A percentile compares a stretch with the other conserved stretches of the same genome.
Evolutionary conservation across 2,888 invertebrate genomes (phyloP).

Genomic region (Agriopis leucophaearia): DNA sequence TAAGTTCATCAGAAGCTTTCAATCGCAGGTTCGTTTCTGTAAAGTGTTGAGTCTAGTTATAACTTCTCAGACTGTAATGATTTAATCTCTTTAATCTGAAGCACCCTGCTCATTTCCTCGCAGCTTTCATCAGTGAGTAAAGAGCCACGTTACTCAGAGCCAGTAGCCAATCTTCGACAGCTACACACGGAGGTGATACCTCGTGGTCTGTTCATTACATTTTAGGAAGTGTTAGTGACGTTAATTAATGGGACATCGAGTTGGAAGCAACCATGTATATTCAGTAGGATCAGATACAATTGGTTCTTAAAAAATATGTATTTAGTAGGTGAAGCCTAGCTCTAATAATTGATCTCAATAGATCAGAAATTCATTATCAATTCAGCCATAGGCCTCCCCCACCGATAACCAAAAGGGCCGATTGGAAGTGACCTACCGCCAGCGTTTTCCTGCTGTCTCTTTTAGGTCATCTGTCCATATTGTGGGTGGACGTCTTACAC

Average conservation of each 20-base stretch:
- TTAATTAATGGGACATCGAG: conserved; percentile 5
- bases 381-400: too few species aligned
- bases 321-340: too few species aligned
- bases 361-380: too few species aligned
- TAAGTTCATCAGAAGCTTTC: too few species aligned
- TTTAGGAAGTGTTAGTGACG: background rate
- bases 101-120: conserved; percentile 3
- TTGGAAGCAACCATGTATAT: conserved; percentile 5
- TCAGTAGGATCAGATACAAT: background rate
- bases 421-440: too few species aligned
- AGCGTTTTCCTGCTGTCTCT: too few species aligned
- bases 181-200: background rate
- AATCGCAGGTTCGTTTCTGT: background rate
- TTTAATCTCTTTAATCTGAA: conserved; percentile 7
- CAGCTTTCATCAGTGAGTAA: conserved; percentile 10
- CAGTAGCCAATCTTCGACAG: conserved; percentile 10
- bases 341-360: too few species aligned
- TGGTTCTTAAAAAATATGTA: too few species aligned
- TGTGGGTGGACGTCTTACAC: too few species aligned
- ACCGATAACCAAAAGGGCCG: too few species aligned
- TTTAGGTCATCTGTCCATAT: too few species aligned
- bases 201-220: conserved; percentile 6
- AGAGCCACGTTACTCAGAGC: conserved; percentile 1
- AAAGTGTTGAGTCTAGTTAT: conserved; percentile 2
- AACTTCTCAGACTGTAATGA: conserved; percentile 10